Base-by-base conservation (phyloP, 2,797 vertebrate species). In the Semotilus atromaculatus region DNA sequence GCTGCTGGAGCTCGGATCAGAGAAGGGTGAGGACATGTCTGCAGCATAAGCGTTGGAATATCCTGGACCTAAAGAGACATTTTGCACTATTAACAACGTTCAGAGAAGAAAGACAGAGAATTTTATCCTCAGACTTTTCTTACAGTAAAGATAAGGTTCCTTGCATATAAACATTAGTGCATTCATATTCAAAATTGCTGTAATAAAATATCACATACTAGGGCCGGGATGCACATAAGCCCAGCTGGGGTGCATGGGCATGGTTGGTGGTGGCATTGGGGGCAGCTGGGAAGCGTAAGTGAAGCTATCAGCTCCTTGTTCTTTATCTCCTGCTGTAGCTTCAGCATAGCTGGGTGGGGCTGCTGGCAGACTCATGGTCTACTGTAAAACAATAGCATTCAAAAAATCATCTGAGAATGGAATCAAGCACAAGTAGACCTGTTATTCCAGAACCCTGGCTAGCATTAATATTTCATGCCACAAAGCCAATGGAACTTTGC, bases 281-380 rank as follows among this genome's bases (percentile, higher is more conserved):
- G 86, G 77, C 3, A 78, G 74, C 34, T 82, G 86, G 45, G 84
- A 36, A 31, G 68, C 55, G 38, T 89, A 88, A n/a, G 34, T 76
- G 21, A 86, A 77, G 75, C 75, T 76, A 45, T 70, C 38, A 36
- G 66, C 45, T 23, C 79, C 80, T 23, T 55, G 82, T 66, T 89
- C 88, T 83, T 88, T 90, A 86, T 91, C 89, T 85, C 88, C 89
- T 38, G 90, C 90, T 67, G 84, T 89, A 80, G 89, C 90, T 82
- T 90, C 90, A 23, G 90, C 88, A 48, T 91, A 91, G 83, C 88
- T 91, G 19, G 90, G 90, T 45, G 89, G 90, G 19, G 88, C 86
- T 9, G 84, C 78, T 38, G 88, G 87, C 62, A 89, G 53, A 85
- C 82, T 90, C 90, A 91, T 91, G 66, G 68, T 85, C 72, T 68